Evolutionary conservation across 2,797 vertebrate genomes (phyloP), one percentile per base, ranked within the genome.

Genomic region (Scleropages formosus): DNA sequence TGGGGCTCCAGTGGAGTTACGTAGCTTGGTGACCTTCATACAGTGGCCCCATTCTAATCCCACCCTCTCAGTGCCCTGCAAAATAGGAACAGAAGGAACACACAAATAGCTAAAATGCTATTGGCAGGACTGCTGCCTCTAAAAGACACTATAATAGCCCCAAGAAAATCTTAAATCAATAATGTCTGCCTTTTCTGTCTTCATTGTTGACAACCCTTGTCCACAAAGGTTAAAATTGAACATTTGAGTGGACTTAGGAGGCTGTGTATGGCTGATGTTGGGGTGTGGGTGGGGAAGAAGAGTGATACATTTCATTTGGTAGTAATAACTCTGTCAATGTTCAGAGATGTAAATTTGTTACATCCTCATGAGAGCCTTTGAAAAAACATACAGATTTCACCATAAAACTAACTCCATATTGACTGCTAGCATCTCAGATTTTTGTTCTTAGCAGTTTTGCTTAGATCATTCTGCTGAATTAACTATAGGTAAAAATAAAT

Each of bases 151-250:
- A 85, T 90, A 87, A 90, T 87, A 88, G 85, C 86, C 85, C 83
- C 80, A 62, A 80, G 85, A 72, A 80, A 82, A 84, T 89, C 72
- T 72, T 75, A 77, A 86, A 85, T 90, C 86, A 84, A 91, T 92
- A 88, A 85, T 89, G 86, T 78, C 44, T 73, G 77, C 82, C n/a
- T 85, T 82, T 82, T 89, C 84, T 89, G 76, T 78, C 81, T 78
- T 82, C 80, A 79, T 56, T 77, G 77, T 78, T 83, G 84, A 87
- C 86, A 85, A 81, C 83, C 79, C 85, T 87, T 89, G 84, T 90
- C 89, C 88, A 90, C 86, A 85, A 75, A 82, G 77, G 84, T 77
- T 81, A 86, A 87, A 91, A 92, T 90, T 83, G 87, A 88, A 88
- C 85, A 83, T 89, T 87, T 88, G 86, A 90, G 89, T 80, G 83